Conservation (phyloP, 2,888 invertebrate genomes). For the Monopis laevigella region DNA sequence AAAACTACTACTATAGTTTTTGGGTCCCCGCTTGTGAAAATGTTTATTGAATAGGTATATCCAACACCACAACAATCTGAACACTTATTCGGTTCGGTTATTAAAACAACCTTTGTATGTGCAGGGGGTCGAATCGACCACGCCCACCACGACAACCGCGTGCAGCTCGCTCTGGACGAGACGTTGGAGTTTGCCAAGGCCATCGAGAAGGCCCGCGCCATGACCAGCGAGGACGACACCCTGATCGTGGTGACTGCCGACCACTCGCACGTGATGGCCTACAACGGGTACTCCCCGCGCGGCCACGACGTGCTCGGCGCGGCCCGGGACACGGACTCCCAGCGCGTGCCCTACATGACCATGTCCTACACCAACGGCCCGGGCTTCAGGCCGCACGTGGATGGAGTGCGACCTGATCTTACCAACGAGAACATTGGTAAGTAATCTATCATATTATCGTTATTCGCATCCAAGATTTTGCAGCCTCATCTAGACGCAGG, state of each 20-base stretch:
- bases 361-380: constrained; percentile 71
- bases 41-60: too few relatives aligned
- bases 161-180: constrained; percentile 67
- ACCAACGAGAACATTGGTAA: too few relatives aligned
- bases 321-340: constrained; percentile 34
- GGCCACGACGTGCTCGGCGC: constrained; percentile 34
- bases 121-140: constrained; percentile 57
- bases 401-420: constrained; percentile 44
- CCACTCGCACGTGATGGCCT: constrained; percentile 76
- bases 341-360: constrained; percentile 59
- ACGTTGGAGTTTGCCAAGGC: constrained; percentile 69
- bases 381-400: constrained; percentile 37
- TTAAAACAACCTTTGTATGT: too few relatives aligned
- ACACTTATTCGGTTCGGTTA: too few relatives aligned
- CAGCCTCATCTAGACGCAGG: too few relatives aligned
- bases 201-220: constrained; percentile 28
- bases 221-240: constrained; percentile 66
- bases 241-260: constrained; percentile 80
- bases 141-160: constrained; percentile 63
- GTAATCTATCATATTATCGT: too few relatives aligned
- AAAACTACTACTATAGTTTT: too few relatives aligned
- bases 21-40: too few relatives aligned
- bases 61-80: too few relatives aligned
- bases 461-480: too few relatives aligned
- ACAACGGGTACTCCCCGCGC: constrained; percentile 72